phyloP scores from a whole-genome alignment of 2,888 invertebrate genomes.

The Drosophila quinaria region DNA sequence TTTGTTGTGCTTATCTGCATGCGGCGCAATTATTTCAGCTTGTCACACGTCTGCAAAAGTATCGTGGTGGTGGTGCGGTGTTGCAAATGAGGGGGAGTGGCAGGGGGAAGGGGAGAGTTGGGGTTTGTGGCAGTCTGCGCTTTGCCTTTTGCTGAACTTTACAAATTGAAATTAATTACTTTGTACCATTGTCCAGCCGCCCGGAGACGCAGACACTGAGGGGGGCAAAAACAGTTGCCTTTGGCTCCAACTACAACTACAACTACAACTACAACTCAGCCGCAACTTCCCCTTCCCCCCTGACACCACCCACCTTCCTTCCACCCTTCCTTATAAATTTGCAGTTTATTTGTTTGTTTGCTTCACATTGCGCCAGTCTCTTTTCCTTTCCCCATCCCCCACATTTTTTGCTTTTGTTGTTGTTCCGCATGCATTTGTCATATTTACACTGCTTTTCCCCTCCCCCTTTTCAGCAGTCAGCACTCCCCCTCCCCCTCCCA shows the following conservation, averaged over 20 bases:
- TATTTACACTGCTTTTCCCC: slow-evolving; percentile 36
- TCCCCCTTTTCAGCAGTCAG: too few species aligned
- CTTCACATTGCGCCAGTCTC: slow-evolving; percentile 5
- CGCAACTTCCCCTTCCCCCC: not conserved
- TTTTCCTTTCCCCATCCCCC: not conserved
- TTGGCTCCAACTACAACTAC: slow-evolving; percentile 8
- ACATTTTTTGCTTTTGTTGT: slow-evolving; percentile 26
- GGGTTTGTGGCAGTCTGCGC: slow-evolving; percentile 10
- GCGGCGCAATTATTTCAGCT: slow-evolving; percentile 77
- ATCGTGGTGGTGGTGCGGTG: not conserved
- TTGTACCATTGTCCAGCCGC: slow-evolving; percentile 59
- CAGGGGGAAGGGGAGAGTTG: too few species aligned
- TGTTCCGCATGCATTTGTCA: slow-evolving; percentile 53
- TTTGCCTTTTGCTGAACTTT: slow-evolving; percentile 71
- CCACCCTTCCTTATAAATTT: slow-evolving; percentile 10
- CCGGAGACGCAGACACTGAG: not conserved
- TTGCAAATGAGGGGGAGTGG: not conserved
- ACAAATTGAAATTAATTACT: slow-evolving; percentile 83
- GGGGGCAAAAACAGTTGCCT: slow-evolving; percentile 18
- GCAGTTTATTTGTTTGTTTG: slow-evolving; percentile 35
- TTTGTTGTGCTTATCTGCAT: slow-evolving; percentile 68
- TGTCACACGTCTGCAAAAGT: slow-evolving; percentile 60
- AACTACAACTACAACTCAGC: not conserved
- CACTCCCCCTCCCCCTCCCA: too few species aligned
- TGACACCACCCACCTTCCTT: not conserved